phyloP scores from a whole-genome alignment of 2,113 vertebrate genomes.

The Tachysurus fulvidraco region DNA sequence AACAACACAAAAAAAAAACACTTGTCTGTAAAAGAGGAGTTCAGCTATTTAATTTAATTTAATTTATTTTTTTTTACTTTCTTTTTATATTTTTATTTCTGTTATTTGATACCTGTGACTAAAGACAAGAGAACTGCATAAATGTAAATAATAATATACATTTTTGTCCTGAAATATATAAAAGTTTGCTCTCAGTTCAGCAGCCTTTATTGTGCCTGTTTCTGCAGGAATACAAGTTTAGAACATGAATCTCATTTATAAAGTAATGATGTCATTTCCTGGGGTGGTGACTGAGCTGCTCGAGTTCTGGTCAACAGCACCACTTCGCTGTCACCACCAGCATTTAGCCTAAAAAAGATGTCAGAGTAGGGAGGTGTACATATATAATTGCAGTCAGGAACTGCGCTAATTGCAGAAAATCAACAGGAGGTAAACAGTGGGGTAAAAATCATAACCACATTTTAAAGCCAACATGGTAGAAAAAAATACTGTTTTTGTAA shows the following conservation, averaged over 20 bases:
- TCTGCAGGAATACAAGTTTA: not conserved
- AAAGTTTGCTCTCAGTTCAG: not conserved
- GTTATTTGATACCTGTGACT: conserved; percentile 1
- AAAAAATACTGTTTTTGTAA: no score
- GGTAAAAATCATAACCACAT: no score
- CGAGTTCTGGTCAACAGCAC: no score
- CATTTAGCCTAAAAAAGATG: no score
- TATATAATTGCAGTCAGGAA: no score
- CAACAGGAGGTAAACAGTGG: no score
- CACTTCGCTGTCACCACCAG: no score
- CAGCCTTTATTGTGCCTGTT: not conserved
- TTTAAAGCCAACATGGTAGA: no score
- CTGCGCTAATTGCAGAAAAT: no score
- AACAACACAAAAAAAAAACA: not conserved
- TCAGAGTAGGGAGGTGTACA: no score
- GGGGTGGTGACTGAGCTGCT: not conserved
- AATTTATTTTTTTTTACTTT: not conserved
- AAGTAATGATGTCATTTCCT: conserved; percentile 30
- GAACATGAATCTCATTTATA: not conserved
- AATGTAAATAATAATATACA: not conserved
- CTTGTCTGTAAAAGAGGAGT: not conserved
- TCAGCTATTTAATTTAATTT: not conserved
- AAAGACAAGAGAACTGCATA: not conserved
- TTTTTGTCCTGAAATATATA: not conserved
- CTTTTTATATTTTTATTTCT: not conserved